Percentiles rank a stretch among this genome's conserved stretches.
phyloP scores from a whole-genome alignment of 2,113 vertebrate species.

The Cynoglossus semilaevis region DNA sequence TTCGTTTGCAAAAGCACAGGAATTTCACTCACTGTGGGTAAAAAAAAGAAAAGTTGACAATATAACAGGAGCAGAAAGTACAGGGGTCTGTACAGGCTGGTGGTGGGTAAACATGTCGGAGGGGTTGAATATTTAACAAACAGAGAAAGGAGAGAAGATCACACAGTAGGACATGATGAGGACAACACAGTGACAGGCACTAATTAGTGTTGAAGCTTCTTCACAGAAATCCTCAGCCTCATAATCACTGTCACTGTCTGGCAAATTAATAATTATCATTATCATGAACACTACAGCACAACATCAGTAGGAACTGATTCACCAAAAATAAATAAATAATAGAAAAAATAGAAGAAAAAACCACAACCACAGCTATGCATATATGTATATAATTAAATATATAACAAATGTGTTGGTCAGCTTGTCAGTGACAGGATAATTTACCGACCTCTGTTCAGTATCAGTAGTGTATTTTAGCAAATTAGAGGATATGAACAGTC shows the following conservation, averaged over 20 bases:
- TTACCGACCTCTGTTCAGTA: too few species aligned
- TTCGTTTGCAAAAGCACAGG: not conserved
- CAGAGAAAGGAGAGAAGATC: not conserved
- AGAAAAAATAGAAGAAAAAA: too few species aligned
- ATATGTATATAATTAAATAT: too few species aligned
- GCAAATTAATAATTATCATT: not conserved
- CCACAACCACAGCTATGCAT: too few species aligned
- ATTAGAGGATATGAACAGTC: too few species aligned
- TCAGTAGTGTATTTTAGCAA: too few species aligned
- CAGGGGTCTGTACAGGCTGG: not conserved
- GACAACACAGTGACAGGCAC: constrained; percentile 14
- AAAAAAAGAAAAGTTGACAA: not conserved
- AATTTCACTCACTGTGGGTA: not conserved
- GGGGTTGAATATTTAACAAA: not conserved
- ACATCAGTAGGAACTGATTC: not conserved
- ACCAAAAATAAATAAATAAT: too few species aligned
- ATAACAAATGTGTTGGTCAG: too few species aligned
- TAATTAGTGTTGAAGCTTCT: constrained; percentile 16
- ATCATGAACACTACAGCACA: not conserved
- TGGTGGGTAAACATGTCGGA: constrained; percentile 24
- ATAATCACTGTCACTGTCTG: not conserved
- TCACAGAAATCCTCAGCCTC: not conserved
- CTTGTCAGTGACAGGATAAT: too few species aligned
- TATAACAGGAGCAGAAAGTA: constrained; percentile 4
- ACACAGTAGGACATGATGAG: not conserved